These are phyloP conservation scores for Girardinus metallicus DNA, from an alignment of 2,797 vertebrate genomes.

Conservation along the genomic window DNA sequence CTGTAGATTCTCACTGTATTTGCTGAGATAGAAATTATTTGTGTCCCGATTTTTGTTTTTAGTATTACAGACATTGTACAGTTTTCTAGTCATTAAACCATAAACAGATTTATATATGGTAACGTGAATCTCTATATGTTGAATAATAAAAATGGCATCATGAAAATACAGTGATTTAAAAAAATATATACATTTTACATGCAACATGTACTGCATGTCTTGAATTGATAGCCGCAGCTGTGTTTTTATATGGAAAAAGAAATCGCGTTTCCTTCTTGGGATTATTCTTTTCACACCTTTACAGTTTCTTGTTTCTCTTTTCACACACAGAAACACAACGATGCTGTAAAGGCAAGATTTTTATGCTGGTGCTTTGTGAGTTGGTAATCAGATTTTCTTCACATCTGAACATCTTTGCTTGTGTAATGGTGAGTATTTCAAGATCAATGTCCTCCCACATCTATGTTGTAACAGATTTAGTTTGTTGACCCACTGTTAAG, in stretches of 20 bases:
- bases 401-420: conserved; percentile 12
- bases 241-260: background rate
- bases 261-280: background rate
- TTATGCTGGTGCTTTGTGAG: conserved; percentile 14
- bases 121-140: background rate
- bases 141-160: background rate
- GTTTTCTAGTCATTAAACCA: background rate
- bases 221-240: background rate
- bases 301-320: conserved; percentile 5
- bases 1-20: background rate
- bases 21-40: background rate
- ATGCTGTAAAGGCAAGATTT: conserved; percentile 19
- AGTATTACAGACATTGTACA: background rate
- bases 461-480: background rate
- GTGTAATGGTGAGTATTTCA: conserved; percentile 55
- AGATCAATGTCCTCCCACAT: background rate
- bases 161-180: background rate
- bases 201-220: background rate
- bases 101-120: background rate
- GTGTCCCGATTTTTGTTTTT: background rate
- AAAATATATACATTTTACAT: background rate
- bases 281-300: background rate
- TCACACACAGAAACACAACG: conserved; percentile 6
- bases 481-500: conserved; percentile 29
- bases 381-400: background rate